Evolutionary conservation across 2,888 invertebrate genomes (phyloP).

Genomic region (Diploptera punctata): DNA sequence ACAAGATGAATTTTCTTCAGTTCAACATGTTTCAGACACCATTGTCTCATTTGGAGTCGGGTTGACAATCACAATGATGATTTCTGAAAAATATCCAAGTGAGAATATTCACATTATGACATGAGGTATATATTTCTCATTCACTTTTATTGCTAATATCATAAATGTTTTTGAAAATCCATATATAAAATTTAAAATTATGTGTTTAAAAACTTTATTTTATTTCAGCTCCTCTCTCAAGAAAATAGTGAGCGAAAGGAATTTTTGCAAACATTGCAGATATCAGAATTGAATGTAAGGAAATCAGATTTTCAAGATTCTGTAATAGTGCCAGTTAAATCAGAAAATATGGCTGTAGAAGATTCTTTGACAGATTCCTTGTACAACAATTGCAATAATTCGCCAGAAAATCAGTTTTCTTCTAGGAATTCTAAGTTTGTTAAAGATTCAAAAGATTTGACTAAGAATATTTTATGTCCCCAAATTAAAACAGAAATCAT

Average conservation of each 20-base stretch:
- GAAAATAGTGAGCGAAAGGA: slow-evolving; percentile 13
- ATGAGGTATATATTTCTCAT: no score
- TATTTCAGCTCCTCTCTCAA: slow-evolving; percentile 8
- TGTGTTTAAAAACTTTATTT: no score
- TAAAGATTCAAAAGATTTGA: neutral
- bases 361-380: neutral
- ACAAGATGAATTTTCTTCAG: no score
- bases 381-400: neutral
- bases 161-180: no score
- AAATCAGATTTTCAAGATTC: neutral
- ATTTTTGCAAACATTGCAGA: neutral
- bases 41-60: no score
- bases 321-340: neutral
- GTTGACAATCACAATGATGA: no score
- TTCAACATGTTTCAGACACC: no score
- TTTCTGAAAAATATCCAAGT: no score
- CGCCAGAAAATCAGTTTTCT: neutral
- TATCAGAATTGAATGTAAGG: neutral
- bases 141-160: no score
- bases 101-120: no score
- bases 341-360: neutral
- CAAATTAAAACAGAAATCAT: neutral
- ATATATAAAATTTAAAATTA: no score
- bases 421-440: neutral
- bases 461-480: neutral